Evolutionary conservation across 2,888 invertebrate genomes (phyloP).

Genomic region (Galerucella nymphaeae): DNA sequence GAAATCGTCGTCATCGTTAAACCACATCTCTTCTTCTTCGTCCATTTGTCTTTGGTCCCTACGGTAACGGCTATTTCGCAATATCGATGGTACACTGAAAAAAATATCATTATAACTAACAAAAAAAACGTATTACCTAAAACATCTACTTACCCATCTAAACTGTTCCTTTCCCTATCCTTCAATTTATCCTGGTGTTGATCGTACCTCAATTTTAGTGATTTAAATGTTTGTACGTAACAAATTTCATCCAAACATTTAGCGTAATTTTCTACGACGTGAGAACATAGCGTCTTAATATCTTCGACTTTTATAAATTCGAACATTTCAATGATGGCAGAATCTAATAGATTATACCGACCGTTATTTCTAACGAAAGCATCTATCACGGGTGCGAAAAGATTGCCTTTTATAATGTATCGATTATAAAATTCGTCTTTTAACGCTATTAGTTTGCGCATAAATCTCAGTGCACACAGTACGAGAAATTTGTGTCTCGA

Average conservation of each 20-base stretch:
- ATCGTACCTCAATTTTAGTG: slow-evolving; percentile 88
- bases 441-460: slow-evolving; percentile 95
- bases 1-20: slow-evolving; percentile 95
- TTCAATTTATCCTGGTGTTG: slow-evolving; percentile 92
- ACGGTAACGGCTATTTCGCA: slow-evolving; percentile 84
- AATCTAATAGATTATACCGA: slow-evolving; percentile 98
- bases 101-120: not conserved
- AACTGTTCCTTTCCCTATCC: slow-evolving; percentile 82
- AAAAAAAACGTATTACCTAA: not conserved
- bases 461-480: slow-evolving; percentile 93
- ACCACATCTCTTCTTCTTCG: slow-evolving; percentile 99
- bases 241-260: slow-evolving; percentile 93
- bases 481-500: slow-evolving; percentile 98
- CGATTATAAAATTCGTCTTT: slow-evolving; percentile 99
- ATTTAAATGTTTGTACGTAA: slow-evolving; percentile 98
- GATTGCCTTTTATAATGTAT: slow-evolving; percentile 92
- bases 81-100: slow-evolving; percentile 77
- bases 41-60: slow-evolving; percentile 94
- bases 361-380: slow-evolving; percentile 97
- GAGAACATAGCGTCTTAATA: slow-evolving; percentile 88
- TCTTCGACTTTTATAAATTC: slow-evolving; percentile 97
- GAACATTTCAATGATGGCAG: slow-evolving; percentile 98
- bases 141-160: slow-evolving; percentile 63
- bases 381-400: slow-evolving; percentile 96
- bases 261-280: slow-evolving; percentile 96